Evolutionary conservation across 2,888 invertebrate genomes (phyloP), one percentile per base, ranked within the genome.

Genomic region (Caenorhabditis sp.): DNA sequence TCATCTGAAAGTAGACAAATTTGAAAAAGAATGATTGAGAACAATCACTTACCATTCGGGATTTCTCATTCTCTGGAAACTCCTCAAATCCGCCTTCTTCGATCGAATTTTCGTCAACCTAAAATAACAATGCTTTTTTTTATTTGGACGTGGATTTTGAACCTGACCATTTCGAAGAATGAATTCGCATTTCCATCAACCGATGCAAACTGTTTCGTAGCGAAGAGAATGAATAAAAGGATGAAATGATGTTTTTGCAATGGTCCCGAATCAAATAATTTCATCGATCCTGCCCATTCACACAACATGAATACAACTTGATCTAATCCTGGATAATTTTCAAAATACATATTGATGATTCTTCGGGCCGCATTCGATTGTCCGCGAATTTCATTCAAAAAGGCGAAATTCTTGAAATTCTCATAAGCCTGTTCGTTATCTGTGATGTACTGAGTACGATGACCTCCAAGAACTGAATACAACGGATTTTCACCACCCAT

Each of bases 171-270:
- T 5, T 64, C 50, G 54, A 75, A 59, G 27, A 61, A 67, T 14
- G 43, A 59, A 14, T 36, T 58, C 10, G 65, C 70, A 20, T 67
- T 63, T 38, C 70, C 70, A 27, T 75, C 70, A 17, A 70, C 70
- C 20, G 70, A 75, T 12, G 67, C 21, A 31, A 70, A 64, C 43
- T 67, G 67, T 27, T 70, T 21, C 1, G 70, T 78, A 12, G 67
- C 67, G 43, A 68, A 76, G 0, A 78, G 62, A 38, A 78, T 68
- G 43, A 71, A 71, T 8, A 78, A 57, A 1, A 78, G 60, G 3
- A 52, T 50, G n/a, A 78, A 66, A 52, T 78, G 76, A 50, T 64
- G 61, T 0, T 49, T n/a, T 57, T 59, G 61, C 38, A 78, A 23
- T 17, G 72, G 66, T n/a, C 54, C 23, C 56, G 61, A 31, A 1